A percentile compares a stretch with the other conserved stretches of the same genome.
phyloP scores from a whole-genome alignment of 2,888 invertebrate genomes.

The Conomelus anceps region DNA sequence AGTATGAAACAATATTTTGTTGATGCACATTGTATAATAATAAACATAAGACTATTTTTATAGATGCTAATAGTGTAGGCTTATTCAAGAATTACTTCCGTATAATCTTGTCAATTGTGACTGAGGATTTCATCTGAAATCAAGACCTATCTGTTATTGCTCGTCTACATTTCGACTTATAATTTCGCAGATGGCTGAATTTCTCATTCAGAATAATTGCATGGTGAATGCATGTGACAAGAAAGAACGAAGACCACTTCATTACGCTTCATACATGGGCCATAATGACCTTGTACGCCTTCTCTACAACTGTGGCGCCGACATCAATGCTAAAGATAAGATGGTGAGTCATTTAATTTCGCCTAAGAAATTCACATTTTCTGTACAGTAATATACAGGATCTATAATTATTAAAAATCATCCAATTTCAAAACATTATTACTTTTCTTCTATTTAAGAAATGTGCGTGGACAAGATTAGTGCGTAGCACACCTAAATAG shows the following conservation, averaged over 20 bases:
- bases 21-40: too few relatives aligned
- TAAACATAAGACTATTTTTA: too few relatives aligned
- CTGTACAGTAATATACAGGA: too few relatives aligned
- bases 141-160: neutral
- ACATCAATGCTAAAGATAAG: slow-evolving; percentile 46
- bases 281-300: slow-evolving; percentile 45
- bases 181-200: slow-evolving; percentile 45
- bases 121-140: neutral
- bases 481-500: too few relatives aligned
- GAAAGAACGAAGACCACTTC: slow-evolving; percentile 53
- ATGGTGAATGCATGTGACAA: slow-evolving; percentile 57
- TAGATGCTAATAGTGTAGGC: too few relatives aligned
- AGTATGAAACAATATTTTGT: too few relatives aligned
- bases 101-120: neutral
- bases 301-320: slow-evolving; percentile 44
- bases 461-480: too few relatives aligned
- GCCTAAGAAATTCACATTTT: too few relatives aligned
- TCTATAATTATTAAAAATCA: too few relatives aligned
- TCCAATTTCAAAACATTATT: too few relatives aligned
- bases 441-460: too few relatives aligned
- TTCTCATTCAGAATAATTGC: slow-evolving; percentile 49
- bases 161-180: neutral
- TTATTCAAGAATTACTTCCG: too few relatives aligned
- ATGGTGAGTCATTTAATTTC: slow-evolving; percentile 37
- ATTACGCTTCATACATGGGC: slow-evolving; percentile 56